Percentiles rank a stretch among this genome's conserved stretches.
Conservation (phyloP, 2,113 vertebrate genomes). For the Rhea pennata region DNA sequence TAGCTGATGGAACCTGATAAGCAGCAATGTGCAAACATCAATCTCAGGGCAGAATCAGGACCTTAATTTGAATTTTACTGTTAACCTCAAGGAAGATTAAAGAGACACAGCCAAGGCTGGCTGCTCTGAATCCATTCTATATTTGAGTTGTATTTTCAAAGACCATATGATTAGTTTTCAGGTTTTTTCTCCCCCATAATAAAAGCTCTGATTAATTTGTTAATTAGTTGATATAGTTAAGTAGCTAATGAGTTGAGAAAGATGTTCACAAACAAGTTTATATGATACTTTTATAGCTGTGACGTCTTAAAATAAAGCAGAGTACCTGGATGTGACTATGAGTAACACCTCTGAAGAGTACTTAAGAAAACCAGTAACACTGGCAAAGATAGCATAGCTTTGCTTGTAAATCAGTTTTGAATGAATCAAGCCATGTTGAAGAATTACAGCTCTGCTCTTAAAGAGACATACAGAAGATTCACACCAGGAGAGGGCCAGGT, state of each 20-base stretch:
- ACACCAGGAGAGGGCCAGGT: neutral
- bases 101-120: neutral
- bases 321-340: neutral
- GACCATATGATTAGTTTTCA: neutral
- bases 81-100: conserved; percentile 3
- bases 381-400: neutral
- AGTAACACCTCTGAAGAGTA: neutral
- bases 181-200: neutral
- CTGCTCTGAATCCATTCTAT: neutral
- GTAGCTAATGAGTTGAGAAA: too few species aligned
- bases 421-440: neutral
- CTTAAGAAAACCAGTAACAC: neutral
- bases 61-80: conserved; percentile 39
- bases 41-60: neutral
- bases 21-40: conserved; percentile 14
- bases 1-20: conserved; percentile 25
- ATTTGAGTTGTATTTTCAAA: neutral
- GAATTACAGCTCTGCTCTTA: neutral
- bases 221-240: too few species aligned
- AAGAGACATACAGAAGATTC: neutral
- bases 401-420: neutral
- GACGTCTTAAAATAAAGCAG: neutral
- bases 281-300: neutral
- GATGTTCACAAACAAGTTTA: neutral
- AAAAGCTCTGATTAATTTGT: neutral